These are phyloP conservation scores for Sebastolobus alascanus DNA, from an alignment of 2,797 vertebrate species.

Conservation along the genomic window DNA sequence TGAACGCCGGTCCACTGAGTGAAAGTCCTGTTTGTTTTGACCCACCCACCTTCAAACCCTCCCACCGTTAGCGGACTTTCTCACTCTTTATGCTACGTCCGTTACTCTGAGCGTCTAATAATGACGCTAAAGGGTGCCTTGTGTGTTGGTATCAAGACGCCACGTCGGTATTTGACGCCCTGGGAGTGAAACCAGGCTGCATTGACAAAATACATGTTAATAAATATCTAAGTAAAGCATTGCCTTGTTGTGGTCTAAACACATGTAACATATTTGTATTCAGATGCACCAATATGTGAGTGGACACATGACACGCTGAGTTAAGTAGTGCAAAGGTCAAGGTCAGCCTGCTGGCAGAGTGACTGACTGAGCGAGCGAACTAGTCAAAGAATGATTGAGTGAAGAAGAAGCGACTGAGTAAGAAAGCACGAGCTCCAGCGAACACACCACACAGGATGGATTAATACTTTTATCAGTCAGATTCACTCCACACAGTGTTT, in stretches of 20 bases:
- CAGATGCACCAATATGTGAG: neutral
- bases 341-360: conserved; percentile 36
- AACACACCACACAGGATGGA: conserved; percentile 11
- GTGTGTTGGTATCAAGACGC: no score
- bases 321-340: conserved; percentile 51
- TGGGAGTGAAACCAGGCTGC: no score
- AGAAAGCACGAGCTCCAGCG: conserved; percentile 1
- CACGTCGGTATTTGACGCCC: no score
- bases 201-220: neutral
- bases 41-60: no score
- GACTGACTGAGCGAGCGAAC: neutral
- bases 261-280: neutral
- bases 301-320: neutral
- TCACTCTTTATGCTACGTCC: neutral
- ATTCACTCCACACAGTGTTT: conserved; percentile 10
- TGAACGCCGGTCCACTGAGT: no score
- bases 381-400: conserved; percentile 9
- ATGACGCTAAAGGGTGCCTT: no score
- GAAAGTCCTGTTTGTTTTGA: no score
- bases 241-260: neutral
- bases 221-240: neutral
- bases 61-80: no score
- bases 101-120: neutral
- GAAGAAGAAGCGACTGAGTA: conserved; percentile 1
- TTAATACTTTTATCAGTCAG: conserved; percentile 34